Evolutionary conservation across 2,888 invertebrate species (phyloP), one percentile per base, ranked within the genome.

Genomic region (Suillia variegata): DNA sequence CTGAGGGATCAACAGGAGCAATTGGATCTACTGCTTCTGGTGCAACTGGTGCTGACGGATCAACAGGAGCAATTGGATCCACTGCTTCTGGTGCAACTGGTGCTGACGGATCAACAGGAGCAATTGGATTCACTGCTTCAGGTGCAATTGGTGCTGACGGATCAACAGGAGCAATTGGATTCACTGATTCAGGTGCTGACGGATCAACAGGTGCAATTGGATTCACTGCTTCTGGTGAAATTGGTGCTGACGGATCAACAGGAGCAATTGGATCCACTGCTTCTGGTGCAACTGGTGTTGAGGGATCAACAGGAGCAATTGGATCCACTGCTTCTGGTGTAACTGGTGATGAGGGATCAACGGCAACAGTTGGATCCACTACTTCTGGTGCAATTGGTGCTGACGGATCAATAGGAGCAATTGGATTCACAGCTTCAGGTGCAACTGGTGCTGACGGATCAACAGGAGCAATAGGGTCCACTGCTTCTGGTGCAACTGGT

Each of bases 1-100:
- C 53, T 18, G 52, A 63, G 0, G 66, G 57, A 6, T 33, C 58
- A 0, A 33, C 52, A 57, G 67, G 60, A 18, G 61, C 61, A 42
- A 55, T 60, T 13, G 61, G 61, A 45, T 62, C 59, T 2, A 57
- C 54, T 13, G 62, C 31, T 1, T 53, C 54, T 21, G 62, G 57
- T 5, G 33, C 59, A 1, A 48, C 21, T 2, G 62, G 54, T 5
- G 58, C 58, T 51, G 56, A 61, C 3, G 64, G 61, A 10, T 59
- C 54, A 0, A 58, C 54, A 22, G 66, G 61, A 17, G 59, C 45
- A 0, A 59, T 66, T 0, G 63, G 66, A 22, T 65, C 33, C 0
- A 58, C 42, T 2, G 52, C 22, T 2, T 54, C 45, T 8, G 62
- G 58, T 1, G 34, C 45, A 1, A 42, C 50, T 54, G 54, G 53